These are phyloP conservation scores for Ostrea denselamellosa DNA, from an alignment of 1,140 invertebrate genomes.

Conservation along the genomic window DNA sequence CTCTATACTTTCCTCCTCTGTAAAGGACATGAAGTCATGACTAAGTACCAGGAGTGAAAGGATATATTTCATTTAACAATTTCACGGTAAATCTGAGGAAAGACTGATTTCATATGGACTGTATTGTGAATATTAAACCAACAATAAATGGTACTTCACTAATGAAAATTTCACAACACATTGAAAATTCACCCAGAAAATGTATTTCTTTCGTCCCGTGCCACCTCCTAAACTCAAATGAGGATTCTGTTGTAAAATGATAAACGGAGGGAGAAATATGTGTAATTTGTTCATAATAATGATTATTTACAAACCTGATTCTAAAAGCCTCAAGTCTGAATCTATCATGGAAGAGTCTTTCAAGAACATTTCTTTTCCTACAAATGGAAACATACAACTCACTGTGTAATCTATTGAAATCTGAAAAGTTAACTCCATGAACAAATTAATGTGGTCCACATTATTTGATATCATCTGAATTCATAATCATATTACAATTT, in stretches of 20 bases:
- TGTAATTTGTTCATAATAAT: neutral
- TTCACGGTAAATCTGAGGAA: neutral
- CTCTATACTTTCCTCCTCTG: conserved; percentile 90
- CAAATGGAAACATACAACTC: conserved; percentile 68
- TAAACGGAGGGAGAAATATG: neutral
- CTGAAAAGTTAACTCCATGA: too few relatives aligned
- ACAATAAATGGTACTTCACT: neutral
- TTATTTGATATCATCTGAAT: too few relatives aligned
- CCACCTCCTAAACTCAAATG: too few relatives aligned
- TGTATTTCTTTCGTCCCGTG: too few relatives aligned
- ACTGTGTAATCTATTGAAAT: neutral
- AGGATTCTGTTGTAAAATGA: neutral
- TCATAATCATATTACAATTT: too few relatives aligned
- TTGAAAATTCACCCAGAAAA: neutral
- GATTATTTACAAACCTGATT: conserved; percentile 74
- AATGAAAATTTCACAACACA: neutral
- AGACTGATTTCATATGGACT: neutral
- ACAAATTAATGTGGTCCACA: too few relatives aligned
- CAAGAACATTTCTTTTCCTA: conserved; percentile 94
- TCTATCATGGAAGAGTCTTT: conserved; percentile 94
- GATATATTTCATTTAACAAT: neutral
- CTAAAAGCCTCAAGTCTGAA: conserved; percentile 96
- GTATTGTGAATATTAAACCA: neutral
- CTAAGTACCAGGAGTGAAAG: neutral
- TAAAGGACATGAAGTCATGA: conserved; percentile 54